These are phyloP conservation scores for Lamellibrachia satsuma DNA, from an alignment of 2,888 invertebrate species.

Conservation along the genomic window DNA sequence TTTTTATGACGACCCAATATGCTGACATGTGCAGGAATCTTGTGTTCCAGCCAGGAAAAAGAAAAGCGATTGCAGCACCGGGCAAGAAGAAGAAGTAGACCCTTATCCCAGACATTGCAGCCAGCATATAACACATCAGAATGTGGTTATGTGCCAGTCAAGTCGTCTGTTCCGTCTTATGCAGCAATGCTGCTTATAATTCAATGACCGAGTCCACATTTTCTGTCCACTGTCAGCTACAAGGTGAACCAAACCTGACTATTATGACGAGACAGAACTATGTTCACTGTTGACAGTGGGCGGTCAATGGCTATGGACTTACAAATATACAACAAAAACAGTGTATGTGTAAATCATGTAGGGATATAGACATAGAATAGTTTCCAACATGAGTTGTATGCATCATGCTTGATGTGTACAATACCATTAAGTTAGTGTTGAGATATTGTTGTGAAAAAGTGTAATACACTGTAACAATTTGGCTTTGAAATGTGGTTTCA, in stretches of 20 bases:
- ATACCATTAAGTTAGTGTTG: background rate
- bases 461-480: background rate
- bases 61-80: background rate
- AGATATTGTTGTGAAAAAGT: background rate
- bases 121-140: background rate
- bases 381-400: background rate
- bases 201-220: background rate
- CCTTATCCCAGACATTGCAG: background rate
- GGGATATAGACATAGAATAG: background rate
- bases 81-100: background rate
- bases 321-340: no score
- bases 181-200: background rate
- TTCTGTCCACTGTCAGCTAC: background rate
- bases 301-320: no score
- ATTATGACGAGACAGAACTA: background rate
- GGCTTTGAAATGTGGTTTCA: background rate
- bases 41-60: background rate
- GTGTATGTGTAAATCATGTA: background rate
- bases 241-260: background rate
- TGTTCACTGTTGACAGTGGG: background rate
- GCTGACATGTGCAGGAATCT: background rate
- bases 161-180: background rate
- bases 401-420: background rate
- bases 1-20: background rate
- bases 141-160: background rate